Evolutionary conservation across 1,140 invertebrate species (phyloP), one percentile per base, ranked within the genome.

Genomic region (Maniola jurtina): DNA sequence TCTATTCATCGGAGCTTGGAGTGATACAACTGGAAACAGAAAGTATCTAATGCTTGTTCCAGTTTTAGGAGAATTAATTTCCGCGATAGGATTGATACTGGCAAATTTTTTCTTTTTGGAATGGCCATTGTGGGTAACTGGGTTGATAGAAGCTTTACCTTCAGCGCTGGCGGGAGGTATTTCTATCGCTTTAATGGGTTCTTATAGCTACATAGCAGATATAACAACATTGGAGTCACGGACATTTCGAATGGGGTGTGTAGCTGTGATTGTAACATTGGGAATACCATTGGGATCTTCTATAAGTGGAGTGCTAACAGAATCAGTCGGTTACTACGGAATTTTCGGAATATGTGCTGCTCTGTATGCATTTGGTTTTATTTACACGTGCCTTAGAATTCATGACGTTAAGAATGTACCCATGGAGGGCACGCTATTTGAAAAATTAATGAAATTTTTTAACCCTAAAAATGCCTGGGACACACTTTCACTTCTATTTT

Each of bases 1-100:
- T 33, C 66, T 94, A 60, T 92, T 94, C 83, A 75, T 94, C 64
- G 93, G 94, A 72, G 92, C 93, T 35, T 93, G 93, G 93, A 93
- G 93, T 74, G 93, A 94, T 72, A 83, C 85, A 66, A 91, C 92
- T 50, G 91, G 93, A 34, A 90, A 92, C 59, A 81, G 94, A 62
- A 95, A 94, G 85, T 83, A 92, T 9, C 89, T 92, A 61, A 92
- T 93, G 80, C 55, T 93, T 4, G 62, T 92, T 38, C 92, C 93
- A 5, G 84, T 93, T 6, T 64, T 93, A 6, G 93, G 93, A 36
- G 92, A 94, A 79, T 65, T 91, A 3, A 61, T 91, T 14, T 81
- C 84, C 10, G 54, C 81, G 42, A 36, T 89, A 33, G 92, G 92
- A 14, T 80, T 92, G 54, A 78, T 93, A n/a, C 68, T 93, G 0